Base-by-base conservation (phyloP, 1,140 invertebrate species). In the Manduca sexta region DNA sequence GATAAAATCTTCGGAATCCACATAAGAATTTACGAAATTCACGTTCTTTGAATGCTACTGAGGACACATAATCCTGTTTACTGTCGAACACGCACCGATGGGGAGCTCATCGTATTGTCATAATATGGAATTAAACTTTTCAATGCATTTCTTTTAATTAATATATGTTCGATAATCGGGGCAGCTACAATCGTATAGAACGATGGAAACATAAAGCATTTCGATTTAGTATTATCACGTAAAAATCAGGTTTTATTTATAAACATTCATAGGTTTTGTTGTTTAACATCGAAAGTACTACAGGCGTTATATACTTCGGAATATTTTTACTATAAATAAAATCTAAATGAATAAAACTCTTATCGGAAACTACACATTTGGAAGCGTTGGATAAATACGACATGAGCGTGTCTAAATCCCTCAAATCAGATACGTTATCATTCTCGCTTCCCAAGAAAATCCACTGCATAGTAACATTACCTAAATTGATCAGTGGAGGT, bases 311-410 rank as follows among this genome's bases (percentile, higher is more conserved):
- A 50, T 79, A 29, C 0, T 63, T 54, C 1, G 52, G 53, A 0
- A 75, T 69, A 64, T 86, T 73, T 6, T 84, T 76, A 14, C 81
- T 87, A 75, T 83, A 88, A 16, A 88, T 62, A 47, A 88, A 88
- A 45, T 88, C 87, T 15, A 88, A 57, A 62, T 88, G 87, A 56
- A 86, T 87, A 33, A 87, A 88, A 0, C 35, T 43, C 6, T 45
- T 51, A 26, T 61, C 59, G 10, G 50, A 40, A 1, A 61, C 37
- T 2, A 54, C 18, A 21, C 59, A 61, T 13, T 45, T 40, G 13
- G 69, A 56, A 0, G 37, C 43, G 31, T 66, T 66, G 6, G 49
- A 26, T 6, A 72, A 34, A 12, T 52, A 38, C 2, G 42, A 38
- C n/a, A 42, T 30, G 18, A 71, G 41, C 2, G 26, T 42, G 1